These are phyloP conservation scores for Setophaga petechia DNA, from an alignment of 2,113 vertebrate species.

Conservation along the genomic window DNA sequence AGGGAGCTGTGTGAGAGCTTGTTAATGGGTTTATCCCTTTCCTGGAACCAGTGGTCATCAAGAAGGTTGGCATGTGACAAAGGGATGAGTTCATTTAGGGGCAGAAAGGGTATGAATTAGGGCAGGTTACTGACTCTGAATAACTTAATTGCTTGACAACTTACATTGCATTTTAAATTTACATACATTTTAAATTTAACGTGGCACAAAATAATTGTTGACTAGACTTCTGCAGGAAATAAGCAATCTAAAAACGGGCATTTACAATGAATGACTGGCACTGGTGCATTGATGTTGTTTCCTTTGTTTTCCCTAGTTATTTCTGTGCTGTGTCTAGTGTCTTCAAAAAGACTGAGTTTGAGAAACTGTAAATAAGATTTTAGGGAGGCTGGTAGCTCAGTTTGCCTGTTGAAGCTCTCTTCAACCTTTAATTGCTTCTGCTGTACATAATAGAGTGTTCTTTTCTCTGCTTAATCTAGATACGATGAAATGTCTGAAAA, in stretches of 20 bases:
- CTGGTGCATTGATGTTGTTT: background rate
- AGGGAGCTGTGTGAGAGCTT: background rate
- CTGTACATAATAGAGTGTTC: background rate
- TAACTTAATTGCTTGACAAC: background rate
- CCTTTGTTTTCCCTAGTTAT: background rate
- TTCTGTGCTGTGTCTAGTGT: background rate
- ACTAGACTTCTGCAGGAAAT: background rate
- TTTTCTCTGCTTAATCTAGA: background rate
- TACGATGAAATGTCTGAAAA: background rate
- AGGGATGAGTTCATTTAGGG: background rate
- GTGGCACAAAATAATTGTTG: rapidly evolving
- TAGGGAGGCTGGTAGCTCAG: background rate
- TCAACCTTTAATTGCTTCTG: background rate
- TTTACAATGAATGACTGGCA: background rate
- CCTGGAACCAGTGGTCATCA: background rate
- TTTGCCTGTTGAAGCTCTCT: background rate
- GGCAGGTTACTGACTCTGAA: background rate
- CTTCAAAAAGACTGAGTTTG: background rate
- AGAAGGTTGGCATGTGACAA: background rate
- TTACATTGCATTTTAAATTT: background rate
- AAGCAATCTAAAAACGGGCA: background rate
- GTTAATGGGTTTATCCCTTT: background rate
- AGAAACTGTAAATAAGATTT: background rate
- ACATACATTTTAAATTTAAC: background rate
- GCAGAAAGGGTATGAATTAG: background rate